A percentile compares a stretch with the other conserved stretches of the same genome.
These are phyloP conservation scores for Zeugodacus cucurbitae DNA, from an alignment of 1,140 invertebrate genomes.

Conservation along the genomic window DNA sequence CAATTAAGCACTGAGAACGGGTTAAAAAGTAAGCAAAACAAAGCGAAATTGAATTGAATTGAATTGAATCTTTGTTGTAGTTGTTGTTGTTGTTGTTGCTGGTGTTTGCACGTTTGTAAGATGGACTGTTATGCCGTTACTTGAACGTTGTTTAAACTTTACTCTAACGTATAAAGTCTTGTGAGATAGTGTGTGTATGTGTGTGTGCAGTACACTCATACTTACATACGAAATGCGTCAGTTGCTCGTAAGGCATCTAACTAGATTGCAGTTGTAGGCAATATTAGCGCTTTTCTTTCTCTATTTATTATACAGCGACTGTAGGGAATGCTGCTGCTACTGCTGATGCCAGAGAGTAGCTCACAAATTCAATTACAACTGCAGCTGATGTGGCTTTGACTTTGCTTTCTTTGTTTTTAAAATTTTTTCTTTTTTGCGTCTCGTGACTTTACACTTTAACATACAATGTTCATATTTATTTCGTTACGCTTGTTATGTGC, in stretches of 20 bases:
- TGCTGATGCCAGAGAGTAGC: not conserved
- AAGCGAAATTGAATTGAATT: not conserved
- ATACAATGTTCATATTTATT: not conserved
- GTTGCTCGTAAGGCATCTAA: not conserved
- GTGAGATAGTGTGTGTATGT: not conserved
- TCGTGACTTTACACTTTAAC: not conserved
- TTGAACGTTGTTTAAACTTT: not conserved
- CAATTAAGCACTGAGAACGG: not conserved
- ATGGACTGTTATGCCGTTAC: constrained; percentile 2
- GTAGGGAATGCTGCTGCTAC: not conserved
- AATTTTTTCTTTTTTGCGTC: not conserved
- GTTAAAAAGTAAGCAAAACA: constrained; percentile 5
- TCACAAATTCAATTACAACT: not conserved
- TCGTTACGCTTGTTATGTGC: not conserved
- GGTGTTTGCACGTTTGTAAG: not conserved
- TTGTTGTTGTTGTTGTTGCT: not conserved
- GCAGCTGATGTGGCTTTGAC: not conserved
- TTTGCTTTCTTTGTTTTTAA: not conserved
- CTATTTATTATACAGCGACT: not conserved
- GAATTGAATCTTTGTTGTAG: not conserved
- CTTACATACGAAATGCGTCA: not conserved
- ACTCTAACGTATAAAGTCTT: not conserved
- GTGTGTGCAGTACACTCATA: not conserved
- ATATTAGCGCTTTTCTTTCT: not conserved
- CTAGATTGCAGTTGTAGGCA: not conserved